Evolutionary conservation across 2,113 vertebrate species (phyloP).

Genomic region (Antechinus flavipes): DNA sequence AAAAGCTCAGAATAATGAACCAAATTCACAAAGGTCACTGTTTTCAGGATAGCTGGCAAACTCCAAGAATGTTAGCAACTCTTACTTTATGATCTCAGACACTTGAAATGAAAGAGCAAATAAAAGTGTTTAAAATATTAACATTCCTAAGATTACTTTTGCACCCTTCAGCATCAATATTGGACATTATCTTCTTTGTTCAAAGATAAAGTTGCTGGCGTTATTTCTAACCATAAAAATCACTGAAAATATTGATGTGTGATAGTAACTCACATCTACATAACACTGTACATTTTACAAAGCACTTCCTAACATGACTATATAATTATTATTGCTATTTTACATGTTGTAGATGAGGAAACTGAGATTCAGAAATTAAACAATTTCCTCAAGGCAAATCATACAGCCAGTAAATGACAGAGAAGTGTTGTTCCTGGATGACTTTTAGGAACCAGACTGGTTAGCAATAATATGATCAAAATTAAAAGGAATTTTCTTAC

Average conservation of each 20-base stretch:
- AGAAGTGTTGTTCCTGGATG: slow-evolving; percentile 10
- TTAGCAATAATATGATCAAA: neutral
- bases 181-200: neutral
- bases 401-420: neutral
- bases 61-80: neutral
- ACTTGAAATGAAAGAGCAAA: neutral
- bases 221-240: neutral
- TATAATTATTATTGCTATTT: neutral
- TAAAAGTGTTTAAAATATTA: slow-evolving; percentile 7
- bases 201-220: neutral
- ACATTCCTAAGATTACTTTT: neutral
- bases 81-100: slow-evolving; percentile 11
- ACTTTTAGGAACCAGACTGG: neutral
- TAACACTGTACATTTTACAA: neutral
- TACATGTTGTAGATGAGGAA: neutral
- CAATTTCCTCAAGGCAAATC: neutral
- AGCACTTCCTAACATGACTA: neutral
- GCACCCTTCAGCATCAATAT: slow-evolving; percentile 4
- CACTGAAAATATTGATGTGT: neutral
- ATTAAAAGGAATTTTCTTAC: neutral
- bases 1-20: neutral
- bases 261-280: neutral
- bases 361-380: neutral
- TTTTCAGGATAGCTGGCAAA: neutral
- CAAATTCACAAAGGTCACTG: neutral